Percentiles rank a stretch among this genome's conserved stretches.
Conservation (phyloP, 2,113 vertebrate genomes). For the Turnix velox region DNA sequence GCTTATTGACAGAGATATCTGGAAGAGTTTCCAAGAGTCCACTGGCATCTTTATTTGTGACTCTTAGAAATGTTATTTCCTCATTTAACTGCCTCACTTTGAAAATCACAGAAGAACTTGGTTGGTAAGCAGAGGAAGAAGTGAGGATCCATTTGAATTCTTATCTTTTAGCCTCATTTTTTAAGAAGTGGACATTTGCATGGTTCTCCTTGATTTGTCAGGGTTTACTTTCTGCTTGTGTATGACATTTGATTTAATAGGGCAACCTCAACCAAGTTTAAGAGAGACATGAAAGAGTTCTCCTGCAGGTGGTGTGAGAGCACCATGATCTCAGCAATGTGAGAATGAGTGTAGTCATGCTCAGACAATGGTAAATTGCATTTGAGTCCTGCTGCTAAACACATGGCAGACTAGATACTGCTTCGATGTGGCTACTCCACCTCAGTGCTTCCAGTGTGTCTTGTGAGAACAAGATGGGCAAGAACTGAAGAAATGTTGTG, state of each 20-base stretch:
- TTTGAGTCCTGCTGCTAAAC: background rate
- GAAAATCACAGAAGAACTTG: background rate
- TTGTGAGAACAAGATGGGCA: background rate
- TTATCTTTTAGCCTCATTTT: background rate
- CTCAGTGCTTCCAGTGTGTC: background rate
- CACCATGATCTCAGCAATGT: background rate
- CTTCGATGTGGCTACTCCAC: background rate
- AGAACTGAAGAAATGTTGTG: background rate
- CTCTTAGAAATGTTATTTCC: background rate
- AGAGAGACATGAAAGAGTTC: background rate
- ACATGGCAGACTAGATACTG: background rate
- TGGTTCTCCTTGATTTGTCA: background rate
- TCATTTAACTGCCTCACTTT: background rate
- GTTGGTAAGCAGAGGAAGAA: background rate
- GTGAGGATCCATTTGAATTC: background rate
- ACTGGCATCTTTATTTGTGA: background rate
- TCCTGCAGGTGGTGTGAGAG: background rate
- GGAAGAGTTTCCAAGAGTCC: background rate
- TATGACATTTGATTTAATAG: background rate
- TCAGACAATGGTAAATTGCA: background rate
- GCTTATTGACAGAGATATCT: background rate
- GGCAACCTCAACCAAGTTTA: background rate
- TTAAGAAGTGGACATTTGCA: background rate
- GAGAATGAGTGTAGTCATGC: too few species aligned
- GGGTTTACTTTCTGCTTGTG: background rate